Evolutionary conservation across 2,888 invertebrate species (phyloP), one percentile per base, ranked within the genome.

Genomic region (Ectropis crepuscularia): DNA sequence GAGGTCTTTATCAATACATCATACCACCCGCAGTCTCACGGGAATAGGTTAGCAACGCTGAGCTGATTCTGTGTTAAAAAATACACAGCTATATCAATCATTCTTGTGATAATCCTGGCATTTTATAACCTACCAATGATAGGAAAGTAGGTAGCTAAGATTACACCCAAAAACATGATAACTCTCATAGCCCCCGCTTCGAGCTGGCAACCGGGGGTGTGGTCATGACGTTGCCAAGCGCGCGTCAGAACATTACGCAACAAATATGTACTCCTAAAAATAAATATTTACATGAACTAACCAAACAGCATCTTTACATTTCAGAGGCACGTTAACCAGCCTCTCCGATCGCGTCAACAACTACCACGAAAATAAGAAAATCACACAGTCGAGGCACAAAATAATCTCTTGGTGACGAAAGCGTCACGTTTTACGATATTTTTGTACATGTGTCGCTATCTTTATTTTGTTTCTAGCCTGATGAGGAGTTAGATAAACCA

Each of bases 151-250:
- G 64, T 68, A 70, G 57, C 54, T 63, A 61, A 59, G 68, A 71
- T 68, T 68, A 67, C 59, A 65, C 61, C 58, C 51, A 73, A 74
- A 63, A 71, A 71, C 65, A 74, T 75, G 80, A 83, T 80, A 79
- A 64, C 53, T 73, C 61, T 63, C 57, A 63, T 48, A 48, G 11
- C 65, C 68, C 68, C 50, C 51, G 64, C 68, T 67, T 77, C 69
- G 74, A 72, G 79, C 74, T 83, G 76, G 85, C 78, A 85, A 84
- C 84, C 55, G 76, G 86, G 80, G 91, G 91, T 87, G 90, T 86
- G 91, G 87, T 81, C 75, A 71, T 89, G 87, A 90, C 90, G 90
- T 71, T 46, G 58, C 50, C 48, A 41, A 48, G 63, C 61, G 36
- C n/a, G 70, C 86, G 82, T 86, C 82, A 85, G 53, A 57, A 45